Evolutionary conservation across 1,140 invertebrate species (phyloP), one percentile per base, ranked within the genome.

Genomic region (Pararge aegeria): DNA sequence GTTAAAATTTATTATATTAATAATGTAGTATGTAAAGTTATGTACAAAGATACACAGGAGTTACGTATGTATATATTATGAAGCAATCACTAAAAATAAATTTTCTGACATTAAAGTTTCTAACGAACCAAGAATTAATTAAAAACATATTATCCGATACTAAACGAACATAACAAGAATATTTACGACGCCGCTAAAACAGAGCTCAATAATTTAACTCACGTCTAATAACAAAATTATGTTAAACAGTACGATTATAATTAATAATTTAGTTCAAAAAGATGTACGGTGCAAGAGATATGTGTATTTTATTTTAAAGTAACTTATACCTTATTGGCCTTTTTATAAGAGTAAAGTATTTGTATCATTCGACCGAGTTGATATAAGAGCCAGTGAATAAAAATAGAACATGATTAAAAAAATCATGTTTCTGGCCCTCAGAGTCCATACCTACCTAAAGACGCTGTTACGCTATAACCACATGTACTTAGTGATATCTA

Each of bases 161-260:
- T 55, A 74, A 75, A 66, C 60, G 59, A 70, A 82, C 58, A 69
- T 73, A 78, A 80, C 69, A 60, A 56, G 66, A 75, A 72, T 60
- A 81, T 88, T 85, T 89, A 87, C 68, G 83, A 84, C 67, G 73
- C 78, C 79, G 80, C 78, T 88, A 82, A 87, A 87, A 87, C 81
- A 86, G 64, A 77, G 60, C 65, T 68, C 66, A 77, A 79, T 83
- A 84, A 79, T 81, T 86, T 82, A 83, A 82, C 77, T 83, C 70
- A 73, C 77, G 69, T 75, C 70, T 83, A 83, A 86, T 87, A 84
- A 80, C 80, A 80, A 85, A 88, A 84, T 87, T 89, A 89, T 87
- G 83, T 84, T 83, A 86, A 84, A 78, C 56, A 70, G 63, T 58
- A 65, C 71, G 75, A 80, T 87, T 83, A 80, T 82, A 82, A 87